Evolutionary conservation across 2,888 invertebrate genomes (phyloP).

Genomic region (Fragum whitleyi): DNA sequence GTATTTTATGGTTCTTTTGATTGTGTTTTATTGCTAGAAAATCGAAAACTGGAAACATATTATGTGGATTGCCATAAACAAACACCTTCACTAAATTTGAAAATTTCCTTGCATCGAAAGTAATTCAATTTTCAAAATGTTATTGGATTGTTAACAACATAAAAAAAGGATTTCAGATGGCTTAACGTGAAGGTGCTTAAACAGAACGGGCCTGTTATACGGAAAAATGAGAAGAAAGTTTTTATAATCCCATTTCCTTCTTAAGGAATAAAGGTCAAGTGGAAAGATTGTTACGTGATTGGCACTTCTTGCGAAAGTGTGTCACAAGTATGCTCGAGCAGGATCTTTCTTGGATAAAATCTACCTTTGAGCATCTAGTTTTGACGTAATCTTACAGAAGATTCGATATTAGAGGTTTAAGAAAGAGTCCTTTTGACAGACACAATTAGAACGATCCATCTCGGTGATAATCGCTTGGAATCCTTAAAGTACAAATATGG

Average conservation of each 20-base stretch:
- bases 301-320: neutral
- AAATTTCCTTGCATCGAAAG: no score
- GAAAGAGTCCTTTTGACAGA: neutral
- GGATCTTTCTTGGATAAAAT: neutral
- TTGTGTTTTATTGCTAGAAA: neutral
- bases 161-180: no score
- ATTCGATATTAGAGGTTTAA: neutral
- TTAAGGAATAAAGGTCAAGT: neutral
- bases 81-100: neutral
- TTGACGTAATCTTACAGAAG: neutral
- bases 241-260: neutral
- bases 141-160: no score
- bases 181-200: no score
- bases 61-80: neutral
- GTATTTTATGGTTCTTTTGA: neutral
- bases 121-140: no score
- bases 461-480: neutral
- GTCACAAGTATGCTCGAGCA: neutral
- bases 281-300: neutral
- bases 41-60: neutral
- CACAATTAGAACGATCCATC: neutral
- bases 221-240: neutral
- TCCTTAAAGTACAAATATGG: constrained; percentile 36
- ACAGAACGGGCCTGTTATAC: neutral
- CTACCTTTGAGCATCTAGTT: neutral